Conservation (phyloP, 2,113 vertebrate genomes). For the Carollia perspicillata region DNA sequence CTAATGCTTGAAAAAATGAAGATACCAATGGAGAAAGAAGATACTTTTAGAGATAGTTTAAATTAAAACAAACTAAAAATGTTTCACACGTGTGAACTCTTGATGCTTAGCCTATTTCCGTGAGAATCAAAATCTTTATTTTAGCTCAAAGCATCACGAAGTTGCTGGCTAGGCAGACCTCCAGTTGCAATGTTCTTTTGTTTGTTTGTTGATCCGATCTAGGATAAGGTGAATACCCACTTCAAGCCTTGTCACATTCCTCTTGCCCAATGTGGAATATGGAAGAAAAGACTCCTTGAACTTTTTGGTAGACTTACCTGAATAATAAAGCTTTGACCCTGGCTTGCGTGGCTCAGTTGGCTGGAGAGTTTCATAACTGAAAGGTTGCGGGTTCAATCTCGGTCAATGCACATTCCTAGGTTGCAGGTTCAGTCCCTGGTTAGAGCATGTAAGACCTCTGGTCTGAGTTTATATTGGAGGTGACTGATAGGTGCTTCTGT, state of each 20-base stretch:
- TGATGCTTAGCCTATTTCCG: not conserved
- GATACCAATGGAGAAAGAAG: not conserved
- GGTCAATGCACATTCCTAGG: no score
- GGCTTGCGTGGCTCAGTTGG: no score
- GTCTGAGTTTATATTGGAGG: no score
- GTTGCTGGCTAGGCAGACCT: fast-evolving
- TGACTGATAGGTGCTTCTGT: no score
- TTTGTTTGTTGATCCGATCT: not conserved
- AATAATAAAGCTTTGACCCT: not conserved
- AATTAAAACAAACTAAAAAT: not conserved
- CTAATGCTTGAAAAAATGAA: not conserved
- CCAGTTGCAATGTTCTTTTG: not conserved
- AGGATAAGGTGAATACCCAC: fast-evolving
- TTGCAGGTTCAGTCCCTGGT: no score
- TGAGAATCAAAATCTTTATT: not conserved
- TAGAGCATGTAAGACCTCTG: no score
- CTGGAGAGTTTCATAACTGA: no score
- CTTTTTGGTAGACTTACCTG: not conserved
- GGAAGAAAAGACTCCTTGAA: not conserved
- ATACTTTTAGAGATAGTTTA: not conserved
- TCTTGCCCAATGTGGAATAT: not conserved
- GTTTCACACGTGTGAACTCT: not conserved
- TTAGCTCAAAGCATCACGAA: not conserved
- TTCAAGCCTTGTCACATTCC: not conserved
- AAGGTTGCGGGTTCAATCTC: no score